Evolutionary conservation across 2,888 invertebrate species (phyloP).

Genomic region (Colostygia pectinataria): DNA sequence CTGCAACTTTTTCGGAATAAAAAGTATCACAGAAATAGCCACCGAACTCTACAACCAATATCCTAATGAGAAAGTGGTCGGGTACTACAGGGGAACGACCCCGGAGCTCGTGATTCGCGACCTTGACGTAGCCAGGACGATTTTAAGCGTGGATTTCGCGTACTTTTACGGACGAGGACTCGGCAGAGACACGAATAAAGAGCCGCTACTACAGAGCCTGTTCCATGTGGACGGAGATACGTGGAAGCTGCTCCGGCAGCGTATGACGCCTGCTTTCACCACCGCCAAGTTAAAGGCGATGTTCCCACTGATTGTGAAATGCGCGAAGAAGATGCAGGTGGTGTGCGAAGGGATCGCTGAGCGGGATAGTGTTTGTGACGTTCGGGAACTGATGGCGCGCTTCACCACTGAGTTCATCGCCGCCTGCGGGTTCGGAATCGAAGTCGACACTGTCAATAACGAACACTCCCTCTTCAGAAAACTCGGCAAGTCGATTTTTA

Average conservation of each 20-base stretch:
- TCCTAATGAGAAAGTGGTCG: conserved; percentile 61
- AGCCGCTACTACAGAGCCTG: conserved; percentile 53
- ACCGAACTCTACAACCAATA: conserved; percentile 56
- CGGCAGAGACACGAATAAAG: conserved; percentile 44
- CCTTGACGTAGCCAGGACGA: conserved; percentile 50
- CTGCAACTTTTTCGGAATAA: conserved; percentile 43
- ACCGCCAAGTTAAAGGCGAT: conserved; percentile 62
- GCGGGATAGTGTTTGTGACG: conserved; percentile 48
- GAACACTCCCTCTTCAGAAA: conserved; percentile 52
- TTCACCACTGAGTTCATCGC: conserved; percentile 63
- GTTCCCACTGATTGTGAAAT: conserved; percentile 64
- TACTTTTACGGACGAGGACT: conserved; percentile 57
- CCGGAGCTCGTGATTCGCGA: conserved; percentile 62
- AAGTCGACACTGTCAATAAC: conserved; percentile 53
- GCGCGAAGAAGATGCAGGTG: conserved; percentile 55
- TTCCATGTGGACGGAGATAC: conserved; percentile 60
- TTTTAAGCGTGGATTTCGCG: conserved; percentile 55
- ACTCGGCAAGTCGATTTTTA: conserved; percentile 48
- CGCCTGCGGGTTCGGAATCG: conserved; percentile 60
- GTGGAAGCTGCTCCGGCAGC: conserved; percentile 63
- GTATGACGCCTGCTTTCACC: conserved; percentile 65
- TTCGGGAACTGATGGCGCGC: conserved; percentile 57
- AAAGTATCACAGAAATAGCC: conserved; percentile 47
- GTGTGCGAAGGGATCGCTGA: conserved; percentile 45
- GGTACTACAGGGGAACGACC: conserved; percentile 53